Percentiles rank a stretch among this genome's conserved stretches.
Evolutionary conservation across 2,797 vertebrate genomes (phyloP).

Genomic region (Trichosurus vulpecula): DNA sequence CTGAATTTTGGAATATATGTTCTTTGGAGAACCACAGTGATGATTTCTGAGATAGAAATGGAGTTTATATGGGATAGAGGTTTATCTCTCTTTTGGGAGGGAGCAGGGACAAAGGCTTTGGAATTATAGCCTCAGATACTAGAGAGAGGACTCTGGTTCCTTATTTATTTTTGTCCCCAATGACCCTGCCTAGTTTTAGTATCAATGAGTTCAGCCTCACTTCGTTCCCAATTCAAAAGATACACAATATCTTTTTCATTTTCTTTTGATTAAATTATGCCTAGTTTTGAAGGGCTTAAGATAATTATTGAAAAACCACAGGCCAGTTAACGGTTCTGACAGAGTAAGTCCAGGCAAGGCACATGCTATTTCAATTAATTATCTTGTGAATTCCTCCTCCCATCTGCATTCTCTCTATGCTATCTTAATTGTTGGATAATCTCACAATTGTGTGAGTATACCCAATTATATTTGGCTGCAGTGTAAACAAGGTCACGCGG

Average conservation of each 20-base stretch:
- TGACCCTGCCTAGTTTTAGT: background rate
- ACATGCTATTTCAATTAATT: constrained; percentile 63
- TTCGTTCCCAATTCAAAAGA: constrained; percentile 55
- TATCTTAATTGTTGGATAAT: constrained; percentile 32
- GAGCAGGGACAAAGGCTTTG: background rate
- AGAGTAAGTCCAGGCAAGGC: constrained; percentile 27
- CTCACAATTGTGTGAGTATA: background rate
- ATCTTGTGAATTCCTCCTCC: constrained; percentile 34
- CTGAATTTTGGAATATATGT: constrained; percentile 17
- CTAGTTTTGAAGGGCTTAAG: constrained; percentile 55
- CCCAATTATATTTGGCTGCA: constrained; percentile 43
- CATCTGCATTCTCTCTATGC: constrained; percentile 35
- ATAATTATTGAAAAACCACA: constrained; percentile 65
- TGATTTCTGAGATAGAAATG: background rate
- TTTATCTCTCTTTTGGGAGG: background rate
- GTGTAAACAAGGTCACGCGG: background rate
- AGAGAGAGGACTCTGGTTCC: background rate
- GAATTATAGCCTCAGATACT: background rate
- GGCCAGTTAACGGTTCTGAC: constrained; percentile 41
- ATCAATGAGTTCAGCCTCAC: background rate
- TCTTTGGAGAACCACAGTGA: background rate
- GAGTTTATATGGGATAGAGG: constrained; percentile 1
- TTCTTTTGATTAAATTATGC: constrained; percentile 62
- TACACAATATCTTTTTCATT: constrained; percentile 37
- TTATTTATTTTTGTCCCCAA: background rate